phyloP scores from a whole-genome alignment of 2,797 vertebrate species.

The Alca torda region DNA sequence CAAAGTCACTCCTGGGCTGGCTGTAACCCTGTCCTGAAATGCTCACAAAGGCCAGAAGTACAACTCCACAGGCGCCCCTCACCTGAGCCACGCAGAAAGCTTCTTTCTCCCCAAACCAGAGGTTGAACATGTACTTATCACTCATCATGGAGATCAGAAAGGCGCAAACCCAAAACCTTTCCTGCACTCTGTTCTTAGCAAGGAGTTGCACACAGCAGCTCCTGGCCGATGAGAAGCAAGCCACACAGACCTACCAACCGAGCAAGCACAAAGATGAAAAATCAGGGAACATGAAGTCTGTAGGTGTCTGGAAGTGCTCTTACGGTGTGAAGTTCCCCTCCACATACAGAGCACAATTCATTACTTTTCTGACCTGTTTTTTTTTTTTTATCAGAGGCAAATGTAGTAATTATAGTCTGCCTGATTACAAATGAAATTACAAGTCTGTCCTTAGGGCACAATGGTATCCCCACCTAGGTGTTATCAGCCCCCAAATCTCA shows the following conservation, averaged over 20 bases:
- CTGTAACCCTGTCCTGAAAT: neutral
- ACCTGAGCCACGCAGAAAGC: neutral
- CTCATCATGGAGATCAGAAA: neutral
- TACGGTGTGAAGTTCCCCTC: neutral
- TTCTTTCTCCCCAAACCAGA: neutral
- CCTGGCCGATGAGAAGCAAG: neutral
- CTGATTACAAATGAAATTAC: slow-evolving; percentile 53
- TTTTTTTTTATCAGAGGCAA: slow-evolving; percentile 45
- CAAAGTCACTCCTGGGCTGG: accelerated
- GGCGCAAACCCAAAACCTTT: neutral
- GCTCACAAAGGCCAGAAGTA: neutral
- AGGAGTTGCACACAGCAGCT: neutral
- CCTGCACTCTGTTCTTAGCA: neutral
- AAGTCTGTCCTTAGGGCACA: slow-evolving; percentile 33
- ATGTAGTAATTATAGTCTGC: slow-evolving; percentile 33
- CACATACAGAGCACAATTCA: neutral
- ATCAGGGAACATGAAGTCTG: neutral
- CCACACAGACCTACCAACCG: neutral
- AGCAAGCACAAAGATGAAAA: neutral
- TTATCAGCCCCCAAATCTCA: slow-evolving; percentile 13
- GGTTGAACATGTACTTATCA: neutral
- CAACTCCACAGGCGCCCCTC: neutral
- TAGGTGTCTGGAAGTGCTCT: neutral
- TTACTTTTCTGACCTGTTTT: slow-evolving; percentile 47
- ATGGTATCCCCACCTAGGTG: neutral